Evolutionary conservation across 35 echinoderm and acorn worm genomes (phyloP), one percentile per base, ranked within the genome.

Genomic region (Lytechinus pictus): DNA sequence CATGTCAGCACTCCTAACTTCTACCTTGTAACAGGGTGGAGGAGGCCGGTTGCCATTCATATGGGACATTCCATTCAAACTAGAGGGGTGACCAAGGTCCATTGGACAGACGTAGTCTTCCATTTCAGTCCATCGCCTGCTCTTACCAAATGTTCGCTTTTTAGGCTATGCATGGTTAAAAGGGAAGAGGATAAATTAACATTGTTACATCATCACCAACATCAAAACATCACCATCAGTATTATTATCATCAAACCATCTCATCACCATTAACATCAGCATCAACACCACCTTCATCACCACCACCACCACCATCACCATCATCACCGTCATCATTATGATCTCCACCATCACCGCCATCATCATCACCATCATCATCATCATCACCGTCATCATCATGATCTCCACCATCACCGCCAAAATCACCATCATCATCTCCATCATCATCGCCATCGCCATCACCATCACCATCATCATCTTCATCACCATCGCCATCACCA

Each of bases 31-130:
- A 55, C 94, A 98, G 29, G 55, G 86, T 54, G 95, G 95, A 54
- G 86, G 54, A 57, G 94, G 89, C 86, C 89, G 55, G 71, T 92
- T 97, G 90, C 97, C 97, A 79, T 97, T 99, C 86, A 33, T 13
- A 24, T 95, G 60, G 19, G 92, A 94, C 52, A 91, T 54, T 28
- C 95, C 55, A 61, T 95, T 97, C 52, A 97, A 55, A 21, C 86
- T 87, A 28, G 90, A 89, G 10, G 97, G 98, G 27, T 96, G 90
- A 28, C 95, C 96, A 16, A 97, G 61, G 87, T 99, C 96, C 96
- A 99, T 97, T 8, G 98, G 98, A 92, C 98, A 99, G 3, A 99
- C 52, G 52, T 97, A 98, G 54, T 99, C 98, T 16, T 99, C 98
- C 27, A 79, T 58, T 9, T 99, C 98, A 7, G 54, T 71, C 71